Percentiles rank a stretch among this genome's conserved stretches.
phyloP scores from a whole-genome alignment of 2,113 vertebrate genomes.

The Perccottus glenii region DNA sequence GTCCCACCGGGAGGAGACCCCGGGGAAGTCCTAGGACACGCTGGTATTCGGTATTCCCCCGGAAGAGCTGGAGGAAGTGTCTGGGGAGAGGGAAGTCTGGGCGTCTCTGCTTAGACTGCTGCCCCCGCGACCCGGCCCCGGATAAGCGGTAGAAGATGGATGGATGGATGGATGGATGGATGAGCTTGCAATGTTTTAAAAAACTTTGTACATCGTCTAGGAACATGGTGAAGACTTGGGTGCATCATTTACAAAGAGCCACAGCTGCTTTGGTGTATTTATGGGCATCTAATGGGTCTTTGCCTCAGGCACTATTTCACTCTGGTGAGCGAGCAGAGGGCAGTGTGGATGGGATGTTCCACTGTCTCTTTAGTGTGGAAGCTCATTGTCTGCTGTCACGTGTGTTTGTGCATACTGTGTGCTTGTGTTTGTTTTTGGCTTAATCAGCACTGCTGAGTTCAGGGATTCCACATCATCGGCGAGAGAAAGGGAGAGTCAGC shows the following conservation, averaged over 20 bases:
- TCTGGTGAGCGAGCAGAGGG: slow-evolving; percentile 22
- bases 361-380: slow-evolving; percentile 61
- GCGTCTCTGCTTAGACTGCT: no score
- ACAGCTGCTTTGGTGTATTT: slow-evolving; percentile 25
- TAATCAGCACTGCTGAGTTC: slow-evolving; percentile 80
- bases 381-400: slow-evolving; percentile 67
- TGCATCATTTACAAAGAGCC: slow-evolving; percentile 4
- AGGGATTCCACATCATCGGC: slow-evolving; percentile 76
- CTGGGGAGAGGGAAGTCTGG: no score
- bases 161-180: no score
- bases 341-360: slow-evolving; percentile 38
- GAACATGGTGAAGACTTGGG: slow-evolving; percentile 3
- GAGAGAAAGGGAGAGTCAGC: slow-evolving; percentile 55
- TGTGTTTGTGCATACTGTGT: slow-evolving; percentile 49
- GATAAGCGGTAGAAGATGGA: no score
- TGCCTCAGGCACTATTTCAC: slow-evolving; percentile 34
- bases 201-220: no score
- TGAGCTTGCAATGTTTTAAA: no score
- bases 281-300: slow-evolving; percentile 34
- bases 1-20: no score
- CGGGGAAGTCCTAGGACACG: no score
- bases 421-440: slow-evolving; percentile 76
- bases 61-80: no score
- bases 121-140: no score
- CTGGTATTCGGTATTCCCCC: no score